phyloP scores from a whole-genome alignment of 2,797 vertebrate genomes.

The Acanthurus leucopareius region DNA sequence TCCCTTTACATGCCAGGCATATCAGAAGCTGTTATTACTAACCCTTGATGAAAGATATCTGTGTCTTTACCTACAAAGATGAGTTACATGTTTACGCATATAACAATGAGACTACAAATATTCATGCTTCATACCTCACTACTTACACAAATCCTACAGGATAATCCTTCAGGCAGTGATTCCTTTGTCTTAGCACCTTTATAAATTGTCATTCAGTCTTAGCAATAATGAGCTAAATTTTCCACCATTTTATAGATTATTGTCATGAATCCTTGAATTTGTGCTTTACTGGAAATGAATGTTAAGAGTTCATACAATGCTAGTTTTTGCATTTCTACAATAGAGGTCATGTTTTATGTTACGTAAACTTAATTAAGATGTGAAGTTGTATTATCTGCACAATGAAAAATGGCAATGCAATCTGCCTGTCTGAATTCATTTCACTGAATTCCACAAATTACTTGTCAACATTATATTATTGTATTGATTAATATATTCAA shows the following conservation, averaged over 20 bases:
- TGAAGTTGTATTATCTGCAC: neutral
- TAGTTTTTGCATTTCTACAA: neutral
- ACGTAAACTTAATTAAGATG: neutral
- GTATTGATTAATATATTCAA: neutral
- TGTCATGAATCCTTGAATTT: neutral
- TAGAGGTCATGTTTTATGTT: neutral
- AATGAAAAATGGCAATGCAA: neutral
- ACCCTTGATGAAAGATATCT: slow-evolving; percentile 2
- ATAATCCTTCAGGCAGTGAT: slow-evolving; percentile 36
- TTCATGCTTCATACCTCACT: slow-evolving; percentile 42
- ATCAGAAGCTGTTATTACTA: slow-evolving; percentile 2
- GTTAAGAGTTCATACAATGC: neutral
- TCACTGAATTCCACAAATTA: slow-evolving; percentile 1
- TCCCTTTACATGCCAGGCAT: neutral
- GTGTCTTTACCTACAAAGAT: slow-evolving; percentile 12
- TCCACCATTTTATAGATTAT: neutral
- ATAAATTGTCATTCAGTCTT: slow-evolving; percentile 1
- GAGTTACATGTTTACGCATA: slow-evolving; percentile 23
- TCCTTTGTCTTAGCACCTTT: slow-evolving; percentile 36
- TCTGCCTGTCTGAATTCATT: neutral
- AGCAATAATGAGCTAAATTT: slow-evolving; percentile 2
- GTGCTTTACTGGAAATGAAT: neutral
- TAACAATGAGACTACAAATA: slow-evolving; percentile 28
- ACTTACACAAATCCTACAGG: slow-evolving; percentile 48
- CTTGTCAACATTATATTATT: neutral